phyloP scores from a whole-genome alignment of 1,140 invertebrate genomes.

The Anastatus disparis region DNA sequence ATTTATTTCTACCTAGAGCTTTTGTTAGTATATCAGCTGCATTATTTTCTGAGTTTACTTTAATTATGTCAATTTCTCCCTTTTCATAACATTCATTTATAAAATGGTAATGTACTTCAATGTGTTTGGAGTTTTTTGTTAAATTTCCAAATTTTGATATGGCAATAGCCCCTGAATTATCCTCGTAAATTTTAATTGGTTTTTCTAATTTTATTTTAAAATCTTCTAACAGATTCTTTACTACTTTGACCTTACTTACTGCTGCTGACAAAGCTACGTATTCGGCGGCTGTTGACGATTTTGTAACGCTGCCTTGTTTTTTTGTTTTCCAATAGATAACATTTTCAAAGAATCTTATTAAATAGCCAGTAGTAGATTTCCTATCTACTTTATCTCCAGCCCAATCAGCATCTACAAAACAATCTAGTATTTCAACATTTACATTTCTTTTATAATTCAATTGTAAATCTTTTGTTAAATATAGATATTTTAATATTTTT shows the following conservation, averaged over 20 bases:
- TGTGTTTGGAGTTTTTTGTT: neutral
- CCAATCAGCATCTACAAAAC: conserved; percentile 63
- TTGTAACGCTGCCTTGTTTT: conserved; percentile 42
- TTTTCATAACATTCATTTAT: conserved; percentile 1
- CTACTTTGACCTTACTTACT: conserved; percentile 42
- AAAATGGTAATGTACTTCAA: conserved; percentile 2
- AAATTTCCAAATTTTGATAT: no score
- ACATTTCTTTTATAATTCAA: conserved; percentile 22
- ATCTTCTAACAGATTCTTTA: conserved; percentile 29
- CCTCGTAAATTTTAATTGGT: no score
- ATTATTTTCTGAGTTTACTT: neutral
- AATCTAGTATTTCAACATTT: conserved; percentile 44
- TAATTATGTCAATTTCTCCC: neutral
- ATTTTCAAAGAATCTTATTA: neutral
- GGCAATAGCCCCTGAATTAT: no score
- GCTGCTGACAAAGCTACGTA: conserved; percentile 48
- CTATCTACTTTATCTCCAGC: conserved; percentile 44
- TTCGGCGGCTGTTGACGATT: conserved; percentile 48
- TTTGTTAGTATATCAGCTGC: neutral
- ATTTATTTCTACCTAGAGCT: neutral
- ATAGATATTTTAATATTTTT: conserved; percentile 35
- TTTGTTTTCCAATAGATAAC: conserved; percentile 37
- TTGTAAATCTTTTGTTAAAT: conserved; percentile 26
- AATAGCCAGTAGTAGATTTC: neutral
- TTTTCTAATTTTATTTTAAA: conserved; percentile 42